Evolutionary conservation across 2,113 vertebrate species (phyloP).

Genomic region (Nyctibius bracteatus): DNA sequence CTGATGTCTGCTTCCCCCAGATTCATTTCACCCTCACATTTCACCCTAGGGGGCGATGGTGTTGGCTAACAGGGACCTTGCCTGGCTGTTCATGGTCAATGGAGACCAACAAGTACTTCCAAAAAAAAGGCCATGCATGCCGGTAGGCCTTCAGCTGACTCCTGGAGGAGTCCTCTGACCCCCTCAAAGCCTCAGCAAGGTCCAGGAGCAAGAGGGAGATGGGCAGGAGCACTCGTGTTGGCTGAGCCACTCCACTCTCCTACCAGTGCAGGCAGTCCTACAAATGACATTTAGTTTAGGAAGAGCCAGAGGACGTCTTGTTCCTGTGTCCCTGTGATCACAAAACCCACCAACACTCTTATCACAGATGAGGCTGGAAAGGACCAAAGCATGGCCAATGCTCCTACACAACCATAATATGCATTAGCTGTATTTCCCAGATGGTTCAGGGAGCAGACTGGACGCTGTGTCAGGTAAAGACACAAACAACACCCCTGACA

Average conservation of each 20-base stretch:
- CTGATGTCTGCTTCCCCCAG: not conserved
- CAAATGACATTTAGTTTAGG: not conserved
- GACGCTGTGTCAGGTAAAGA: not conserved
- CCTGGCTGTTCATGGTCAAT: not conserved
- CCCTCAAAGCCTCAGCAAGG: not conserved
- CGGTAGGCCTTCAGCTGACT: not conserved
- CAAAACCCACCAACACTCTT: not conserved
- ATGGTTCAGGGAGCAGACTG: not conserved
- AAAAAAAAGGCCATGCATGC: not conserved
- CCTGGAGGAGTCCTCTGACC: no score
- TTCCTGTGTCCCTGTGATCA: fast-evolving
- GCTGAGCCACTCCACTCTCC: not conserved
- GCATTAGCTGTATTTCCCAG: fast-evolving
- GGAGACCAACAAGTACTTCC: not conserved
- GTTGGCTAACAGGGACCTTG: not conserved
- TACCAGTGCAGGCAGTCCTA: not conserved
- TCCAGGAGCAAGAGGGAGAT: not conserved
- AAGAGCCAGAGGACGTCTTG: not conserved
- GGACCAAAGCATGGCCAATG: not conserved
- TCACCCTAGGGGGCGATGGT: not conserved
- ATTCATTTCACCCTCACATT: not conserved
- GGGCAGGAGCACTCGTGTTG: not conserved
- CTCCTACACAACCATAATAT: not conserved
- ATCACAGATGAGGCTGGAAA: not conserved
- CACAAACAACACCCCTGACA: not conserved